Evolutionary conservation across 1,140 invertebrate genomes (phyloP).

Genomic region (Bombus turneri): DNA sequence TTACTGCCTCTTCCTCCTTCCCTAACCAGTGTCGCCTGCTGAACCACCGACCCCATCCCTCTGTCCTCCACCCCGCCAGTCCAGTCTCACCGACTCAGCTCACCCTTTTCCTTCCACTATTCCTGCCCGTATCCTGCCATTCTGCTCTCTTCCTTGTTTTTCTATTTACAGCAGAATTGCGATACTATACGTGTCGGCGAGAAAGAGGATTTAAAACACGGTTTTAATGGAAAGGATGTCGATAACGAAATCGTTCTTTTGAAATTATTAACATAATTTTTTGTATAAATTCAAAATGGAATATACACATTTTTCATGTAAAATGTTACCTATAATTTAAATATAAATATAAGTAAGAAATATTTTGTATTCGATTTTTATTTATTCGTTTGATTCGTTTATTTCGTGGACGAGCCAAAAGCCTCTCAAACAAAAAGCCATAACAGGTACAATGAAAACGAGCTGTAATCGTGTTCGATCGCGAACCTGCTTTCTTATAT

Average conservation of each 20-base stretch:
- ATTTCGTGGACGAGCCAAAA: too few relatives aligned
- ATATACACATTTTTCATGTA: too few relatives aligned
- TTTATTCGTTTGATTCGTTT: too few relatives aligned
- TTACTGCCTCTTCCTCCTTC: slow-evolving; percentile 48
- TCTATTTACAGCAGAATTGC: neutral
- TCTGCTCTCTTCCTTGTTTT: neutral
- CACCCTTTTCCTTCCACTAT: slow-evolving; percentile 33
- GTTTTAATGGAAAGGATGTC: neutral
- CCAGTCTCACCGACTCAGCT: slow-evolving; percentile 32
- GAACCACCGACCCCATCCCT: slow-evolving; percentile 28
- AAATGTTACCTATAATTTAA: too few relatives aligned
- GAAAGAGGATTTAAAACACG: neutral
- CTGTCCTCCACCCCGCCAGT: neutral
- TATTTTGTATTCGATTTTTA: too few relatives aligned
- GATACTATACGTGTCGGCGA: slow-evolving; percentile 8
- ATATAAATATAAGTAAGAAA: too few relatives aligned
- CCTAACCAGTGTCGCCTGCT: slow-evolving; percentile 7
- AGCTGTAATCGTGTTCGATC: too few relatives aligned
- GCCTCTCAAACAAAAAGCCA: too few relatives aligned
- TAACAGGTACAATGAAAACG: too few relatives aligned
- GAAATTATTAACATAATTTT: neutral
- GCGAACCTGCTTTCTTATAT: too few relatives aligned
- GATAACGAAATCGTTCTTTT: neutral
- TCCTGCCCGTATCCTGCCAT: neutral
- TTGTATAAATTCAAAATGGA: too few relatives aligned